Evolutionary conservation across 2,113 vertebrate genomes (phyloP).

Genomic region (Petroica traversi): DNA sequence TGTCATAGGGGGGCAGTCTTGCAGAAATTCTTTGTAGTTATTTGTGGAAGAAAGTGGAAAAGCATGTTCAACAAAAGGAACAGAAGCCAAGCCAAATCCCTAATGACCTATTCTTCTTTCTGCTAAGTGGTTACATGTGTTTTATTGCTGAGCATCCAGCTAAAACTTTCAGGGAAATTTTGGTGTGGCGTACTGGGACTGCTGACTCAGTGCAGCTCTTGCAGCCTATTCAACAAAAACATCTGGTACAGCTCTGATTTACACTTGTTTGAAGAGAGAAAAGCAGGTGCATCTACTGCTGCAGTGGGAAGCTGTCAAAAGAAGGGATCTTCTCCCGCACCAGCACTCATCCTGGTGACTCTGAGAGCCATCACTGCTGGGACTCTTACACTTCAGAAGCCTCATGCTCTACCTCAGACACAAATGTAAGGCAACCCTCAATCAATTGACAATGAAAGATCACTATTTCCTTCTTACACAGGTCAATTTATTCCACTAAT

Average conservation of each 20-base stretch:
- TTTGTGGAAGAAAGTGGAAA: constrained; percentile 23
- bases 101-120: background rate
- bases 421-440: background rate
- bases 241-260: constrained; percentile 46
- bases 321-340: background rate
- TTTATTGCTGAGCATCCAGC: constrained; percentile 15
- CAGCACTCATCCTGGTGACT: background rate
- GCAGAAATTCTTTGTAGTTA: background rate
- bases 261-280: constrained; percentile 23
- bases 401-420: background rate
- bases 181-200: background rate
- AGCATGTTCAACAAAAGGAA: constrained; percentile 10
- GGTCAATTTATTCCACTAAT: background rate
- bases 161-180: constrained; percentile 32
- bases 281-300: background rate
- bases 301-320: background rate
- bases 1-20: background rate
- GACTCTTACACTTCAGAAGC: background rate
- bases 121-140: constrained; percentile 32
- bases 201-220: constrained; percentile 26
- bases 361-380: background rate
- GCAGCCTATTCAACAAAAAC: constrained; percentile 23
- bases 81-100: constrained; percentile 5
- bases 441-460: background rate
- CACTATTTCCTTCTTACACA: background rate